A percentile compares a stretch with the other conserved stretches of the same genome.
phyloP scores from a whole-genome alignment of 2,797 vertebrate species.

The Microtus agrestis region DNA sequence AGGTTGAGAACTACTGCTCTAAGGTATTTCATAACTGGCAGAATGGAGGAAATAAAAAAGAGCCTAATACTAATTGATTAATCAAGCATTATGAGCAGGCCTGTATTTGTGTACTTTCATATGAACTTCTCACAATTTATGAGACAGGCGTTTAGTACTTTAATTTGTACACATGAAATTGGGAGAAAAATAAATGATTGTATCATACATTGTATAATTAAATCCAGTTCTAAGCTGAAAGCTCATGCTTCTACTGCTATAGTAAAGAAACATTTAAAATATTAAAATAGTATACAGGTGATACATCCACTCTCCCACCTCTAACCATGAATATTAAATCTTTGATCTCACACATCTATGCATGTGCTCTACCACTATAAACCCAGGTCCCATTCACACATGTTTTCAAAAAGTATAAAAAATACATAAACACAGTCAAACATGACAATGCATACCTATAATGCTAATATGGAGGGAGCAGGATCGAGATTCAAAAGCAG shows the following conservation, averaged over 20 bases:
- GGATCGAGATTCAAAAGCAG: background rate
- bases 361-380: background rate
- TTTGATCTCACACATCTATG: background rate
- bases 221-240: conserved; percentile 31
- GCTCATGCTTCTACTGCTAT: background rate
- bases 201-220: background rate
- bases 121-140: conserved; percentile 18
- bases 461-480: background rate
- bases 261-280: conserved; percentile 19
- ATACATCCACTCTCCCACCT: background rate
- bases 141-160: background rate
- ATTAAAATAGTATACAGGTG: background rate
- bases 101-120: background rate
- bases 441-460: background rate
- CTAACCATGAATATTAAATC: background rate
- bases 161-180: conserved; percentile 1
- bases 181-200: conserved; percentile 19
- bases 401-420: background rate
- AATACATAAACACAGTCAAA: background rate
- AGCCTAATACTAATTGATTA: background rate
- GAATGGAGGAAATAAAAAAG: conserved; percentile 19
- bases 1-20: background rate
- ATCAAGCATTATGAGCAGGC: background rate
- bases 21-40: background rate
- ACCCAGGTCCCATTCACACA: background rate